Evolutionary conservation across 1,140 invertebrate species (phyloP), one percentile per base, ranked within the genome.

Genomic region (Brachionus sp.): DNA sequence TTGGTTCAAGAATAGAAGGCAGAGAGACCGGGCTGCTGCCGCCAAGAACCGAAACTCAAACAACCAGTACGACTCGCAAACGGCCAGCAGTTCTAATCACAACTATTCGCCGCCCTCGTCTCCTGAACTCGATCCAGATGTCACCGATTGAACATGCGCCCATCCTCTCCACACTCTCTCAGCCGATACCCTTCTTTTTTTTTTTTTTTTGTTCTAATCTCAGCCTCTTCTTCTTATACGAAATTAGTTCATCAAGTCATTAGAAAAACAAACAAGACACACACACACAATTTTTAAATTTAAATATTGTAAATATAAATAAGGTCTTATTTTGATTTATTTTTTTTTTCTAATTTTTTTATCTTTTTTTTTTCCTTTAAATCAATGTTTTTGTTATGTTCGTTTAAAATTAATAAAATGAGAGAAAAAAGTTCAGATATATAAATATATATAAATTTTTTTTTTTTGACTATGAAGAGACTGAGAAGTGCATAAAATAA

Each of bases 1-100:
- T 91, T 99, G 97, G 98, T 99, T 99, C 92, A 99, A 99, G 90
- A 99, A 99, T 90, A 91, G 98, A 83, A 91, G 98, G 86, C 98
- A 99, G 89, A 91, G 98, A 84, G 98, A 99, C 90, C 90, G 98
- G 85, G 97, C 98, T 10, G 98, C 98, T 7, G 96, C 96, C n/a
- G 95, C 96, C 66, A 99, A 99, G 91, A 83, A 83, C 42, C 77
- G 77, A 66, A 75, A 75, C 33, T 75, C 70, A 23, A 80, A 80
- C 39, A 80, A 80, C 57, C 77, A 80, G 57, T 80, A 62, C 33
- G 77, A 80, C 39, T 80, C 77, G 23, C 77, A 80, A 62, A 80
- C 77, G n/a, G 77, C 77, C 9, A 80, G 77, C 39, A 80, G 77
- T 80, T 80, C 77, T 1, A 80, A 80, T 37, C 77, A 80, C 25